Evolutionary conservation across 1,140 invertebrate species (phyloP).

Genomic region (Antheraea mylitta): DNA sequence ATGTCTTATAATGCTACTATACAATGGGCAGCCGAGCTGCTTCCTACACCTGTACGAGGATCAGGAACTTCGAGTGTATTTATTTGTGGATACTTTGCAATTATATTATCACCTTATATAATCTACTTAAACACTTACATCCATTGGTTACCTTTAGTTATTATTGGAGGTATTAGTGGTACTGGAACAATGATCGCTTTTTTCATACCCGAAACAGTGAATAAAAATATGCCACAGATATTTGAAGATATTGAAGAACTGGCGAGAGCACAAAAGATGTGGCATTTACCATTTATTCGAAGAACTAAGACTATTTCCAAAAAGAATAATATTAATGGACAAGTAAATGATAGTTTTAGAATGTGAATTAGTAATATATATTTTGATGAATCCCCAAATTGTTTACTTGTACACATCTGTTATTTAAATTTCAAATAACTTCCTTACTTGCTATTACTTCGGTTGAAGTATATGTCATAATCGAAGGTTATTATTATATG

Average conservation of each 20-base stretch:
- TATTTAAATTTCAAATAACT: too few relatives aligned
- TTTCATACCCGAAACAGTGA: constrained; percentile 87
- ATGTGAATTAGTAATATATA: background rate
- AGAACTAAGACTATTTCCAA: background rate
- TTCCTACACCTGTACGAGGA: constrained; percentile 83
- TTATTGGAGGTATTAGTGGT: constrained; percentile 85
- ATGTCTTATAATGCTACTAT: constrained; percentile 46
- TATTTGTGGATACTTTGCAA: constrained; percentile 76
- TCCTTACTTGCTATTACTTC: too few relatives aligned
- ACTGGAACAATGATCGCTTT: constrained; percentile 83
- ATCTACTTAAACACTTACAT: constrained; percentile 50
- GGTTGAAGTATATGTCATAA: too few relatives aligned
- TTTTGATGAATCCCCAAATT: background rate
- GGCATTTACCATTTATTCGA: constrained; percentile 9
- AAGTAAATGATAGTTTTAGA: constrained; percentile 12
- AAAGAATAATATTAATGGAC: background rate
- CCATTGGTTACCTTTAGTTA: constrained; percentile 83
- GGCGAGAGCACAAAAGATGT: constrained; percentile 12
- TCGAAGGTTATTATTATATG: too few relatives aligned
- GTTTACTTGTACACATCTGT: too few relatives aligned
- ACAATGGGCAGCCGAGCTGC: constrained; percentile 62
- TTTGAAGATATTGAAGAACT: constrained; percentile 84
- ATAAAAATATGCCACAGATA: constrained; percentile 87
- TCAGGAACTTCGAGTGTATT: constrained; percentile 82
- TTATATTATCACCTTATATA: constrained; percentile 54